Evolutionary conservation across 2,888 invertebrate species (phyloP).

Genomic region (Amiota communis): DNA sequence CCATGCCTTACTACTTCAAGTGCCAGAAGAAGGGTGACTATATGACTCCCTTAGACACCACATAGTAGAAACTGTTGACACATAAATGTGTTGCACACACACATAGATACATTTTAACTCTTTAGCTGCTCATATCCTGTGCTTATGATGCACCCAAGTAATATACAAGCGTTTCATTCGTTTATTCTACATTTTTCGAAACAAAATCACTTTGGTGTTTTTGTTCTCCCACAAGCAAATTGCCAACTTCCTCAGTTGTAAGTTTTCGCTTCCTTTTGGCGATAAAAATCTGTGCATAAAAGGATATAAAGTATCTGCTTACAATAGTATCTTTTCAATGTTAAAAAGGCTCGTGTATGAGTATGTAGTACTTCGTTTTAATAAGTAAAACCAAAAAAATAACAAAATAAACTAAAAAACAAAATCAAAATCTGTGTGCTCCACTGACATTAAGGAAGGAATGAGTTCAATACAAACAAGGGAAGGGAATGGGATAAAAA

Average conservation of each 20-base stretch:
- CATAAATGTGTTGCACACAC: conserved; percentile 43
- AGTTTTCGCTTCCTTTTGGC: conserved; percentile 64
- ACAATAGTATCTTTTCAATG: conserved; percentile 37
- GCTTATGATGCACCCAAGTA: neutral
- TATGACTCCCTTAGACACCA: too few relatives aligned
- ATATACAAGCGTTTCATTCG: neutral
- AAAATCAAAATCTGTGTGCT: neutral
- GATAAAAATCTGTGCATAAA: conserved; percentile 63
- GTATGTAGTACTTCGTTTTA: neutral
- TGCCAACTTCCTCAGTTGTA: conserved; percentile 68
- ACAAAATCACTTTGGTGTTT: conserved; percentile 32
- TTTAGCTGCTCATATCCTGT: conserved; percentile 18
- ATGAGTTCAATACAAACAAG: too few relatives aligned
- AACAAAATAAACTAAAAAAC: neutral
- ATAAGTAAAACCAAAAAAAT: neutral
- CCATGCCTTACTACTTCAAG: conserved; percentile 8
- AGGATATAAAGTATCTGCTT: conserved; percentile 68
- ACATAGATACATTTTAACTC: neutral
- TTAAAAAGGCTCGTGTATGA: conserved; percentile 34
- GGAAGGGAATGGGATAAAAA: neutral
- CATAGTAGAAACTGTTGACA: conserved; percentile 49
- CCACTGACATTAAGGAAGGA: neutral
- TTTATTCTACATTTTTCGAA: conserved; percentile 13
- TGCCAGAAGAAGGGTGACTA: neutral
- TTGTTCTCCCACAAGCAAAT: conserved; percentile 41